Evolutionary conservation across 2,797 vertebrate species (phyloP), one percentile per base, ranked within the genome.

Genomic region (Alectoris magna): DNA sequence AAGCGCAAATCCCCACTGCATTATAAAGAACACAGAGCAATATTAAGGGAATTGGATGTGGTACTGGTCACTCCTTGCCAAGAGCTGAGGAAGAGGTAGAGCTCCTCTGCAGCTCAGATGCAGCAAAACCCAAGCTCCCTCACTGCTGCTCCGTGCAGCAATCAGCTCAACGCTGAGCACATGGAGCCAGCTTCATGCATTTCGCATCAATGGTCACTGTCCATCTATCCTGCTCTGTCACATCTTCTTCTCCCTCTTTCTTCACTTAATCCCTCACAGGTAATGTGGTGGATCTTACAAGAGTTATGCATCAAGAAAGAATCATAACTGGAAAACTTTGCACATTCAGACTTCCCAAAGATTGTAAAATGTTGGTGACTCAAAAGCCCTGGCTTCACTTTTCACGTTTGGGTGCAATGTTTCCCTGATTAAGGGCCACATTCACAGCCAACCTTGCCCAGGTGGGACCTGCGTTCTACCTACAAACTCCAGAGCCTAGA

Each of bases 61-160:
- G 63, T 73, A 79, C 95, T 93, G 94, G 79, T 95, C 92, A 91
- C 94, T 91, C 69, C 73, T 88, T 69, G 69, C 46, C 83, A 93
- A 75, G 55, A 92, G 70, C 70, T 44, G 4, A 48, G 58, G 43
- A 70, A 56, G 64, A 70, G 76, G 66, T 69, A 77, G 69, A 74
- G 90, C 93, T 78, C 31, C 24, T 91, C 68, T 46, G 70, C 1
- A 0, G 31, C 76, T 71, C 82, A 51, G 79, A 84, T 87, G 60
- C 91, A 89, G 75, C 81, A 64, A 56, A 92, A 66, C 76, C 63
- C 70, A 75, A 84, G 44, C 49, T 78, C 55, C 70, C 73, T 88
- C 1, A 0, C 48, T 87, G 82, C 51, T 80, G 73, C 67, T 59
- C 41, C 23, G 38, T 73, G 26, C 85, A 90, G 76, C 85, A 84